Percentiles rank a stretch among this genome's conserved stretches.
These are phyloP conservation scores for Helarctos malayanus DNA, from an alignment of 2,797 vertebrate species.

Conservation along the genomic window DNA sequence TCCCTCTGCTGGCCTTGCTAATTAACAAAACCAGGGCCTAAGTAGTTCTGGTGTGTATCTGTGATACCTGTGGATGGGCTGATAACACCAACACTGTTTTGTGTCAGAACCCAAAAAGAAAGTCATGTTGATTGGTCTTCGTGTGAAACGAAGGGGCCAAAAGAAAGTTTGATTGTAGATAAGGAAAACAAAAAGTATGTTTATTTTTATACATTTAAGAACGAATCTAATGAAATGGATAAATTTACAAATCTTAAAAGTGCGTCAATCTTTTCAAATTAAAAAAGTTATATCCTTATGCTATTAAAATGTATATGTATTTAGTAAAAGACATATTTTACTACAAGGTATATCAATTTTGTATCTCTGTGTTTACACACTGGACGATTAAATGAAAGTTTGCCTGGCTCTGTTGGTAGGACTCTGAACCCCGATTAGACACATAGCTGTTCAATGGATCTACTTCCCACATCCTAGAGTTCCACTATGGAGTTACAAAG, in stretches of 20 bases:
- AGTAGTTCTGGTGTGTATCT: neutral
- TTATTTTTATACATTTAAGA: conserved; percentile 41
- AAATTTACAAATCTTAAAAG: conserved; percentile 38
- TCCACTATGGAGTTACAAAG: conserved; percentile 73
- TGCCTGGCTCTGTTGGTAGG: conserved; percentile 24
- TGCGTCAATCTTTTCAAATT: neutral
- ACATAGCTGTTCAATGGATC: conserved; percentile 56
- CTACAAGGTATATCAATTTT: neutral
- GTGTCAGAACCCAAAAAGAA: neutral
- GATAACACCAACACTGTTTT: neutral
- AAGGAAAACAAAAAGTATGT: neutral
- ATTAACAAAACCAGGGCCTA: conserved; percentile 56
- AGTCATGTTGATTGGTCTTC: neutral
- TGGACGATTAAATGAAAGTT: conserved; percentile 21
- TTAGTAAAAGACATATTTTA: conserved; percentile 3
- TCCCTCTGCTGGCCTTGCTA: conserved; percentile 85
- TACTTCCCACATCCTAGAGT: conserved; percentile 41
- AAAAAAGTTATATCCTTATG: neutral
- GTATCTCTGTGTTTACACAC: neutral
- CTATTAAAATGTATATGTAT: neutral
- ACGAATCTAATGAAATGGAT: neutral
- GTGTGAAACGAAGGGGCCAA: neutral
- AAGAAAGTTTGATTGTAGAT: neutral
- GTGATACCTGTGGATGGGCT: neutral
- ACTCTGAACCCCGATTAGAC: conserved; percentile 16